Percentiles rank a stretch among this genome's conserved stretches.
phyloP scores from a whole-genome alignment of 2,797 vertebrate genomes.

The Sphaeramia orbicularis region DNA sequence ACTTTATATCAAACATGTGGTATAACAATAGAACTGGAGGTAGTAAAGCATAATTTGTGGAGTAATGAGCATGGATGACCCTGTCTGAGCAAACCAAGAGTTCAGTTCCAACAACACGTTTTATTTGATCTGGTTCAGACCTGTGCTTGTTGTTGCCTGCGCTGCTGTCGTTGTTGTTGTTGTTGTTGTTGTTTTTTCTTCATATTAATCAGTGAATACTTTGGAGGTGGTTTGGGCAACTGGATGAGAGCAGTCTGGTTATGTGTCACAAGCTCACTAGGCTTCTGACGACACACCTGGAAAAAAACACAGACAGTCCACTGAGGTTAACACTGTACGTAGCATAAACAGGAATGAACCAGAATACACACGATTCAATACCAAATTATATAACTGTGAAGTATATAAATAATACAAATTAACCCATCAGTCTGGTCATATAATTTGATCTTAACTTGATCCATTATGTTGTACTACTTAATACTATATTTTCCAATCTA shows the following conservation, averaged over 20 bases:
- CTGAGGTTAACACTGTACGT: neutral
- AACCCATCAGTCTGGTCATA: neutral
- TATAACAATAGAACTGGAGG: too few relatives aligned
- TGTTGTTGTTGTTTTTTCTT: constrained; percentile 82
- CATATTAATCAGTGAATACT: constrained; percentile 73
- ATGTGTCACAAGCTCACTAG: constrained; percentile 83
- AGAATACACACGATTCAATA: neutral
- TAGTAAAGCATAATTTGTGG: too few relatives aligned
- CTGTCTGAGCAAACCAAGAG: neutral
- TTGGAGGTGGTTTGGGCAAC: constrained; percentile 84
- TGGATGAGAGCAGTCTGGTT: constrained; percentile 83
- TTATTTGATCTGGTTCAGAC: constrained; percentile 71
- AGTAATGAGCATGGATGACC: neutral
- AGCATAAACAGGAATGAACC: neutral
- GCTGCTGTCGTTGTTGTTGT: constrained; percentile 73
- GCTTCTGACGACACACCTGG: constrained; percentile 71
- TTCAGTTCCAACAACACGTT: neutral
- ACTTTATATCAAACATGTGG: too few relatives aligned
- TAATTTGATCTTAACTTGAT: neutral
- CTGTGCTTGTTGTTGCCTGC: constrained; percentile 87
- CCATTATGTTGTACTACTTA: neutral
- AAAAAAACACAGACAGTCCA: constrained; percentile 61
- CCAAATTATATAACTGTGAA: constrained; percentile 1
- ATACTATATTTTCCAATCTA: neutral
- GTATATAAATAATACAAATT: neutral